A percentile compares a stretch with the other conserved stretches of the same genome.
Conservation (phyloP, 2,113 vertebrate species). For the Podocnemis expansa region DNA sequence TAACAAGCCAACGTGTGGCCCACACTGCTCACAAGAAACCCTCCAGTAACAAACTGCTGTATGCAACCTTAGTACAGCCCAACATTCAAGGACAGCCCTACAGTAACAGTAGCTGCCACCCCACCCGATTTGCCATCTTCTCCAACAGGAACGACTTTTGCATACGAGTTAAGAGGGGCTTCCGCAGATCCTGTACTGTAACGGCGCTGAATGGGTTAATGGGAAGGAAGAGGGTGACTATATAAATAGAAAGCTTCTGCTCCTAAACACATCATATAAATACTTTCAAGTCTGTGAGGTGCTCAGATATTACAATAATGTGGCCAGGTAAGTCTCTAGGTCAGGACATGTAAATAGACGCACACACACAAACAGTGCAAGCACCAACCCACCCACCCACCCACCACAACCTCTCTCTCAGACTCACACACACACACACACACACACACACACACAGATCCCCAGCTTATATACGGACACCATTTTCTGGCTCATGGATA, state of each 20-base stretch:
- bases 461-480: neutral
- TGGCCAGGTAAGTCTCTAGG: neutral
- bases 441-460: no score
- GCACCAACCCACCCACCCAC: no score
- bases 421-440: no score
- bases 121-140: neutral
- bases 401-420: neutral
- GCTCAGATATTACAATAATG: neutral
- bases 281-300: neutral
- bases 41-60: neutral
- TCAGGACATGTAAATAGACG: neutral
- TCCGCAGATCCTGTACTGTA: no score
- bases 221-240: neutral
- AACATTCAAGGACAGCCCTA: neutral
- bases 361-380: no score
- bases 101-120: neutral
- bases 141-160: neutral
- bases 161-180: neutral
- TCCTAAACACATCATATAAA: neutral
- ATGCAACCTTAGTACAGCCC: neutral
- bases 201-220: neutral
- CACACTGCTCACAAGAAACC: neutral
- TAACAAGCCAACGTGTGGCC: neutral
- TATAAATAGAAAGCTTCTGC: neutral
- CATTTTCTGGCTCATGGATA: neutral